A percentile compares a stretch with the other conserved stretches of the same genome.
Evolutionary conservation across 2,113 vertebrate genomes (phyloP).

Genomic region (Austrofundulus limnaeus): DNA sequence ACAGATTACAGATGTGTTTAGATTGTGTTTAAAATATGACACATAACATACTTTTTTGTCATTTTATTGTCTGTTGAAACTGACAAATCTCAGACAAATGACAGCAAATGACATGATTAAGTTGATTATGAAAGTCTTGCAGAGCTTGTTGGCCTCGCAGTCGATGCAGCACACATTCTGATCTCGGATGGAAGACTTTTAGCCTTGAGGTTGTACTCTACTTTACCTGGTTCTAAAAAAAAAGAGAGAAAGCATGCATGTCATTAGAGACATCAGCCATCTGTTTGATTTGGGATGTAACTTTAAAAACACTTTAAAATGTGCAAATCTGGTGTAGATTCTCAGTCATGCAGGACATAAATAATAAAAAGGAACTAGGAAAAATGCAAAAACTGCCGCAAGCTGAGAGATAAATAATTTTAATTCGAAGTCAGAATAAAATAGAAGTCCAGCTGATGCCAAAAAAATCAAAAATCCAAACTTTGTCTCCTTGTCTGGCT

Average conservation of each 20-base stretch:
- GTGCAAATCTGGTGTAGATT: too few relatives aligned
- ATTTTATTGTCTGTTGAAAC: conserved; percentile 3
- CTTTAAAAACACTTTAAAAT: background rate
- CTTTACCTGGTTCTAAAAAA: conserved; percentile 61
- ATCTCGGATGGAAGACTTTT: conserved; percentile 76
- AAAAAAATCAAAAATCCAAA: too few relatives aligned
- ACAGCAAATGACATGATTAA: too few relatives aligned
- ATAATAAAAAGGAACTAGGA: too few relatives aligned
- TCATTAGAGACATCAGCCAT: conserved; percentile 1
- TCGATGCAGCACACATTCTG: conserved; percentile 37
- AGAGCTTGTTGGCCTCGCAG: conserved; percentile 12
- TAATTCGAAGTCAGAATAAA: too few relatives aligned
- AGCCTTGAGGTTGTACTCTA: conserved; percentile 42
- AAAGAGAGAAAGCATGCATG: background rate
- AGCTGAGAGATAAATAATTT: too few relatives aligned
- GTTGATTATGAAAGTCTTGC: conserved; percentile 25
- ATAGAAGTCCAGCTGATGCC: too few relatives aligned
- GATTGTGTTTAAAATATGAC: background rate
- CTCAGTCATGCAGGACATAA: too few relatives aligned
- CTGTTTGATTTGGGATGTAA: too few relatives aligned
- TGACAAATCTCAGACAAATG: too few relatives aligned
- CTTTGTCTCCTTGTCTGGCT: too few relatives aligned
- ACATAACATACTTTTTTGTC: background rate
- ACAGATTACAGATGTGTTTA: background rate
- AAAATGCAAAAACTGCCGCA: too few relatives aligned